Percentiles rank a stretch among this genome's conserved stretches.
phyloP scores from a whole-genome alignment of 2,888 invertebrate genomes.

The Carabus problematicus region DNA sequence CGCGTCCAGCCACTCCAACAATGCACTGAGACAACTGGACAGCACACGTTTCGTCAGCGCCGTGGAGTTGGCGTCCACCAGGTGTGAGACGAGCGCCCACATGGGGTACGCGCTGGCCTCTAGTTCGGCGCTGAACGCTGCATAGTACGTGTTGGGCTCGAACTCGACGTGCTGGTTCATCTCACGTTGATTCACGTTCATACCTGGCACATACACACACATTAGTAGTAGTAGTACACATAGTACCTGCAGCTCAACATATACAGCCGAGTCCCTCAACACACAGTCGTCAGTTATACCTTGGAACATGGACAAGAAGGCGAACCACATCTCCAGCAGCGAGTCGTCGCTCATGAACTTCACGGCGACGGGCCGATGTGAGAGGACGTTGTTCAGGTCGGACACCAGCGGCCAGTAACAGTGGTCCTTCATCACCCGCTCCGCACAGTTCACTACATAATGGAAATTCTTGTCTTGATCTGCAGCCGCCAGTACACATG shows the following conservation, averaged over 20 bases:
- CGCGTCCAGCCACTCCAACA: constrained; percentile 89
- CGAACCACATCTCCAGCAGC: constrained; percentile 95
- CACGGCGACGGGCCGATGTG: constrained; percentile 89
- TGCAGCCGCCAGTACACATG: constrained; percentile 53
- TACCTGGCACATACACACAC: constrained; percentile 66
- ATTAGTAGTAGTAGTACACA: constrained; percentile 4
- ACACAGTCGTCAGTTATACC: constrained; percentile 62
- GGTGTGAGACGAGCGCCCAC: constrained; percentile 95
- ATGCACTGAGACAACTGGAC: constrained; percentile 75
- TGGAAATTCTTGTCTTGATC: constrained; percentile 83
- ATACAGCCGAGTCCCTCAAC: neutral
- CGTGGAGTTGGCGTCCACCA: constrained; percentile 76
- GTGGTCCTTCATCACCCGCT: constrained; percentile 94
- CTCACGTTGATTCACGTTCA: constrained; percentile 96
- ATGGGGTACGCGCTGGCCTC: constrained; percentile 97
- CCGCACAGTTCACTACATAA: constrained; percentile 90
- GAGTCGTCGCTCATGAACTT: constrained; percentile 88
- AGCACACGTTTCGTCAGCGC: constrained; percentile 79
- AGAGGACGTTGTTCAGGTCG: constrained; percentile 94
- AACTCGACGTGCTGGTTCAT: constrained; percentile 92
- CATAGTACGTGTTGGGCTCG: constrained; percentile 96
- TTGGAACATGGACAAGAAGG: constrained; percentile 93
- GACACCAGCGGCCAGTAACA: constrained; percentile 98
- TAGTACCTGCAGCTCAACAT: too few relatives aligned
- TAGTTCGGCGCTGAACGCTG: constrained; percentile 96